Conservation (phyloP, 23 tunicate genomes). For the Botrylloides violaceus region DNA sequence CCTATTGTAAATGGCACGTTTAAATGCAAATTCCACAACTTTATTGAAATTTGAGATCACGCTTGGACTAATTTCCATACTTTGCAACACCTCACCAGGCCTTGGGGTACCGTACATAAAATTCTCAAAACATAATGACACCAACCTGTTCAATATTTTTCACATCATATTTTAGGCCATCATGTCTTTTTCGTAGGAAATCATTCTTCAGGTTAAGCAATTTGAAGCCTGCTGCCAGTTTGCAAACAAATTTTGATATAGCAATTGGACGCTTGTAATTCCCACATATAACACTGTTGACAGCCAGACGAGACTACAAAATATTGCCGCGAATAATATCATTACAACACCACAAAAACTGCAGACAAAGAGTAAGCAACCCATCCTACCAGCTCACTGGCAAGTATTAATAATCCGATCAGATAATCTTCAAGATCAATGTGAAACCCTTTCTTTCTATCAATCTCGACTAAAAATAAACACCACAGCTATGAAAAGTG, state of each 20-base stretch:
- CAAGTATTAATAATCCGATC: constrained; percentile 30
- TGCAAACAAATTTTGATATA: constrained; percentile 35
- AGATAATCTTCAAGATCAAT: constrained; percentile 43
- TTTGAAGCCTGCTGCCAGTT: constrained; percentile 39
- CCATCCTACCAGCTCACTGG: constrained; percentile 24
- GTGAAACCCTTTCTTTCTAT: constrained; percentile 29
- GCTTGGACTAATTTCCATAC: too few species aligned
- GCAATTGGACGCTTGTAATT: constrained; percentile 16
- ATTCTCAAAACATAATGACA: too few species aligned
- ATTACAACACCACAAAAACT: neutral
- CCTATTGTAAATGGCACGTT: too few species aligned
- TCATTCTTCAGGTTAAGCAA: constrained; percentile 51
- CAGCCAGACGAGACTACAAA: constrained; percentile 33
- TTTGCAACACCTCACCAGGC: too few species aligned
- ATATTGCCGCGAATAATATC: neutral
- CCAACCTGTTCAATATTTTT: constrained; percentile 50
- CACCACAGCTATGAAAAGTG: too few species aligned
- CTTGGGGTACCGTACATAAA: too few species aligned
- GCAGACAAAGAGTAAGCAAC: neutral
- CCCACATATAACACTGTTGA: constrained; percentile 48
- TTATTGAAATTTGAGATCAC: too few species aligned
- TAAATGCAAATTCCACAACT: too few species aligned
- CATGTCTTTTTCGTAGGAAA: constrained; percentile 42
- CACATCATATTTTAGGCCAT: constrained; percentile 57
- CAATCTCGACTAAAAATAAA: constrained; percentile 16